Conservation (phyloP, 2,113 vertebrate genomes). For the Catharus minimus region DNA sequence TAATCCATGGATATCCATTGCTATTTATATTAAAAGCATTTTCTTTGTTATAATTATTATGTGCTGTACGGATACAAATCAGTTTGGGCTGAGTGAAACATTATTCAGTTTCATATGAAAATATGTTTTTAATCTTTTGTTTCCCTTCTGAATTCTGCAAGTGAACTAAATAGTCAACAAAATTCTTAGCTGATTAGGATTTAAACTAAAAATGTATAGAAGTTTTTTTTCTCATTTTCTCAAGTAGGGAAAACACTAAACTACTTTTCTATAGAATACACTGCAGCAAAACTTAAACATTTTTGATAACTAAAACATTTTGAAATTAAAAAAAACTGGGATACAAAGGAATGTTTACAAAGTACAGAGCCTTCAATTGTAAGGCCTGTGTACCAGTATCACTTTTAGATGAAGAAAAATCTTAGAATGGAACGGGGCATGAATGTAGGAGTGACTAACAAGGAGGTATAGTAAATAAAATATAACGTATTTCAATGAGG, state of each 20-base stretch:
- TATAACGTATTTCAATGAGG: neutral
- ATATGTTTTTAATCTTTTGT: neutral
- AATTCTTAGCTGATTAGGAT: neutral
- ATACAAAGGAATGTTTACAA: neutral
- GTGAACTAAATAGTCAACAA: neutral
- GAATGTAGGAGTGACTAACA: neutral
- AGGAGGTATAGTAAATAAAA: neutral
- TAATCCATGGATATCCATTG: neutral
- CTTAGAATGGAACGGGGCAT: neutral
- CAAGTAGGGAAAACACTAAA: neutral
- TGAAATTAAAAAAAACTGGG: neutral
- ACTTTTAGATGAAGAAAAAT: neutral
- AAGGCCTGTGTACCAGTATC: neutral
- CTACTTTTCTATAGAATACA: neutral
- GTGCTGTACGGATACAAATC: neutral
- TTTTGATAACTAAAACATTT: neutral
- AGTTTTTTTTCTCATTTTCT: neutral
- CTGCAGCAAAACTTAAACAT: neutral
- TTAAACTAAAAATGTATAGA: neutral
- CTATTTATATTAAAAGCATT: neutral
- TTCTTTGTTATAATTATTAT: neutral
- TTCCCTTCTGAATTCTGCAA: neutral
- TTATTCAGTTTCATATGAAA: neutral
- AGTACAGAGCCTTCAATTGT: rapidly evolving
- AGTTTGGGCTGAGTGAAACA: neutral